Conservation (phyloP, 2,113 vertebrate genomes). For the Gavialis gangeticus region DNA sequence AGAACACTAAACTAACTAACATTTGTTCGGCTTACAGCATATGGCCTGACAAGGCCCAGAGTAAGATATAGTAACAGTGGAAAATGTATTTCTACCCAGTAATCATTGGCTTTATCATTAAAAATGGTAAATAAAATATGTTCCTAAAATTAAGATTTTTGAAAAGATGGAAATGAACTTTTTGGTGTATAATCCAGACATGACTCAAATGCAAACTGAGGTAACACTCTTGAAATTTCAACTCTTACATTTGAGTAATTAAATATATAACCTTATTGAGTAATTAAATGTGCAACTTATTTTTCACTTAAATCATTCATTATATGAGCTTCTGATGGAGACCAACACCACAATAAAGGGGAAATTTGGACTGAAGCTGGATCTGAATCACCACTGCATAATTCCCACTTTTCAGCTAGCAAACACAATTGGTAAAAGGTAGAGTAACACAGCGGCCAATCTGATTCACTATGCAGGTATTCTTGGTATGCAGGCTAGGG, state of each 20-base stretch:
- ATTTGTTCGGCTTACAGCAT: too few species aligned
- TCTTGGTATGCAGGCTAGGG: neutral
- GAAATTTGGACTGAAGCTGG: neutral
- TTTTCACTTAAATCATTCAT: neutral
- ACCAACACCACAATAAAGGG: neutral
- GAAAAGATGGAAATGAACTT: neutral
- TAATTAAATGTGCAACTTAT: neutral
- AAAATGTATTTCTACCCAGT: neutral
- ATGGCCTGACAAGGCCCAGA: neutral
- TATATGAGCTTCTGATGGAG: neutral
- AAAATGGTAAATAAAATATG: neutral
- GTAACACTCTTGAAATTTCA: neutral
- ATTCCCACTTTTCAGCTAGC: neutral
- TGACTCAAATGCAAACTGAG: neutral
- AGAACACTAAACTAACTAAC: too few species aligned
- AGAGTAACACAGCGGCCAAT: neutral
- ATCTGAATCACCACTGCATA: neutral
- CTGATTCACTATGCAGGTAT: neutral
- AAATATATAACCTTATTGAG: too few species aligned
- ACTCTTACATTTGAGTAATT: neutral
- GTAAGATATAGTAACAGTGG: neutral
- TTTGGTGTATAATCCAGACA: neutral
- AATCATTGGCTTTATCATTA: neutral
- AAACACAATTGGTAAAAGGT: accelerated
- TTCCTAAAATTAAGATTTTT: neutral